These are phyloP conservation scores for Engraulis encrasicolus DNA, from an alignment of 2,113 vertebrate species.

Conservation along the genomic window DNA sequence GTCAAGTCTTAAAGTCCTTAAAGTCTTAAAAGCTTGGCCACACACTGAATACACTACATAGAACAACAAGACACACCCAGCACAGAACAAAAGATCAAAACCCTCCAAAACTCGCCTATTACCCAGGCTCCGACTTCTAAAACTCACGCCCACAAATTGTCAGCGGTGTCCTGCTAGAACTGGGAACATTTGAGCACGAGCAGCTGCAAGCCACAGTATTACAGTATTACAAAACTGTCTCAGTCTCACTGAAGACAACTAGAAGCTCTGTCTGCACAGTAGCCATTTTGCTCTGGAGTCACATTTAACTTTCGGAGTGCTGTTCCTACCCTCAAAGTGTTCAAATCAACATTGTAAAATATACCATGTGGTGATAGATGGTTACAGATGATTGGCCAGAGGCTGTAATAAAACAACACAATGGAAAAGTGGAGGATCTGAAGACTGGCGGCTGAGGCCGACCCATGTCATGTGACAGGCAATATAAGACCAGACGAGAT, in stretches of 20 bases:
- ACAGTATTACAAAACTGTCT: too few relatives aligned
- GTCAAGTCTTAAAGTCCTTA: too few relatives aligned
- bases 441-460: not conserved
- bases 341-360: too few relatives aligned
- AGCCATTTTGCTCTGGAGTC: too few relatives aligned
- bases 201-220: too few relatives aligned
- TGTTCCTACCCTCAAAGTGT: too few relatives aligned
- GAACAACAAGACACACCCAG: not conserved
- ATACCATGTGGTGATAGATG: not conserved
- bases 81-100: not conserved
- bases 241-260: too few relatives aligned
- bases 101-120: not conserved
- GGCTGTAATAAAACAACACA: not conserved
- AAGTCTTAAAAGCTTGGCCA: not conserved
- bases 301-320: too few relatives aligned
- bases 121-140: not conserved
- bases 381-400: not conserved
- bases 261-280: too few relatives aligned
- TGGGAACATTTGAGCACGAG: too few relatives aligned
- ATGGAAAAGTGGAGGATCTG: not conserved
- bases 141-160: not conserved
- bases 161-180: not conserved
- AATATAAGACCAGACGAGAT: not conserved
- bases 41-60: not conserved
- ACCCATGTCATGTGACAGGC: not conserved